These are phyloP conservation scores for Holothuria scabra DNA, from an alignment of 53 echinoderm and acorn worm species.

Conservation along the genomic window DNA sequence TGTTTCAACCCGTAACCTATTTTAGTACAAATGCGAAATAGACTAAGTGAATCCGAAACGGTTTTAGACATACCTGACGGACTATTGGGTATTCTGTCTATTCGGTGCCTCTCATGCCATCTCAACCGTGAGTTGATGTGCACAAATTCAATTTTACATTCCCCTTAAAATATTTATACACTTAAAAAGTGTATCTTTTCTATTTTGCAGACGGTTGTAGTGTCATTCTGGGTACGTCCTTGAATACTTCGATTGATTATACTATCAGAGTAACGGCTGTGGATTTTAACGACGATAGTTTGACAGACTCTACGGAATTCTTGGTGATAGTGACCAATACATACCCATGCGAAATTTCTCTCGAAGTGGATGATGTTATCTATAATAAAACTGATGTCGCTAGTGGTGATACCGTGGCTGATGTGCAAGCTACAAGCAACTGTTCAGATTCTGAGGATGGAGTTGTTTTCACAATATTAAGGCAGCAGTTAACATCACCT, in stretches of 20 bases:
- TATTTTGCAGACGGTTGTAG: background rate
- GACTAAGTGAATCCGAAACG: too few species aligned
- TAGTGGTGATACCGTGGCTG: background rate
- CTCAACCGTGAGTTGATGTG: too few species aligned
- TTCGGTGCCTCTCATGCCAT: too few species aligned
- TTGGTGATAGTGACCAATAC: background rate
- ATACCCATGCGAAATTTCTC: background rate
- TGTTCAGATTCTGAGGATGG: slow-evolving; percentile 25
- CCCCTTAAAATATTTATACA: too few species aligned
- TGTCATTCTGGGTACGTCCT: background rate
- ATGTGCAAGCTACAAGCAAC: slow-evolving; percentile 10
- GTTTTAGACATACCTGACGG: too few species aligned
- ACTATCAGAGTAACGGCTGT: background rate
- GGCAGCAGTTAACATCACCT: background rate
- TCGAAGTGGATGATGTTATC: background rate
- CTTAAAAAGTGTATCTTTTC: too few species aligned
- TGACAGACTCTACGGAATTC: background rate
- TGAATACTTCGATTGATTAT: background rate
- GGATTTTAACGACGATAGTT: background rate
- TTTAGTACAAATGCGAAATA: too few species aligned
- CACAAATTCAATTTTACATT: too few species aligned
- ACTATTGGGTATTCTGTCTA: too few species aligned
- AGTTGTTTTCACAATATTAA: background rate
- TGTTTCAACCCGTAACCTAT: too few species aligned
- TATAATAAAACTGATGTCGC: background rate